A percentile compares a stretch with the other conserved stretches of the same genome.
phyloP scores from a whole-genome alignment of 2,113 vertebrate species.

The Nothocercus julius region DNA sequence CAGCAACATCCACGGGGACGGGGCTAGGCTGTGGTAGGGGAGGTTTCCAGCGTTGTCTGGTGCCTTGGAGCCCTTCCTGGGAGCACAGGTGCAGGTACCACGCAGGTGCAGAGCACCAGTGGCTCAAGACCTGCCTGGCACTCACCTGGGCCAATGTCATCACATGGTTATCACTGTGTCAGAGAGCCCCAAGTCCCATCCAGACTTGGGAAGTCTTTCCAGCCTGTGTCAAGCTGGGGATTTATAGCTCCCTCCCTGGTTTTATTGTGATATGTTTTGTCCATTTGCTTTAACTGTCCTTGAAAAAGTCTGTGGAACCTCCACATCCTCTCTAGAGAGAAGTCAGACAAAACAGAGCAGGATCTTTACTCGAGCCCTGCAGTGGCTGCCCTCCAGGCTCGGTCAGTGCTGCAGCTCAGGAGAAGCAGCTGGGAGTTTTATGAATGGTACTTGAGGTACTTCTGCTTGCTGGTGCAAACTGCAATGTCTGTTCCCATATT shows the following conservation, averaged over 20 bases:
- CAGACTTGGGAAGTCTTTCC: background rate
- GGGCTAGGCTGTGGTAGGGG: background rate
- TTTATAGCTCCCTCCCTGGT: background rate
- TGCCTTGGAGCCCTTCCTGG: background rate
- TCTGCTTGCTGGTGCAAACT: background rate
- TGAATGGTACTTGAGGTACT: background rate
- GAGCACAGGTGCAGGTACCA: background rate
- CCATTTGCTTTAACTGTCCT: background rate
- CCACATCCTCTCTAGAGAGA: background rate
- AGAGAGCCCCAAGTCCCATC: background rate
- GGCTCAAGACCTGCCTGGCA: background rate
- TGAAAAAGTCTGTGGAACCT: background rate
- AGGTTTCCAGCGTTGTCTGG: background rate
- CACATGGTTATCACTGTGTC: fast-evolving
- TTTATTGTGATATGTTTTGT: background rate
- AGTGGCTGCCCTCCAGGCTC: background rate
- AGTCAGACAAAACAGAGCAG: background rate
- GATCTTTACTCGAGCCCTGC: background rate
- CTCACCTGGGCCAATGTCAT: background rate
- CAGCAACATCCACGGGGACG: background rate
- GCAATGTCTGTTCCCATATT: background rate
- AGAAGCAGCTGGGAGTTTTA: background rate
- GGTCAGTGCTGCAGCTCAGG: background rate
- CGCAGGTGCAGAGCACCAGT: background rate
- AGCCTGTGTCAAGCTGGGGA: background rate